phyloP scores from a whole-genome alignment of 1,140 invertebrate genomes.

The Papilio xuthus region DNA sequence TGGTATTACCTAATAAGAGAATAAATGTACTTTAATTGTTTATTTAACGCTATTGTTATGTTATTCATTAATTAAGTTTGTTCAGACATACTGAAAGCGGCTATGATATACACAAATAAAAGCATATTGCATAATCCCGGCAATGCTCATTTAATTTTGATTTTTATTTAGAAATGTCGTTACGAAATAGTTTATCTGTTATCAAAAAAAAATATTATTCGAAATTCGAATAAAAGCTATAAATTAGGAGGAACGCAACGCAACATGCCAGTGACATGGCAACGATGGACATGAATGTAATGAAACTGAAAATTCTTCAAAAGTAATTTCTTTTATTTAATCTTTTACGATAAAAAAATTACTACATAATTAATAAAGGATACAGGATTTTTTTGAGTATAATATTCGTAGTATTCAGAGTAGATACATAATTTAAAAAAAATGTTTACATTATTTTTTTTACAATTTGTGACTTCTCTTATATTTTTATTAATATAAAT shows the following conservation, averaged over 20 bases:
- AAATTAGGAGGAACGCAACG: slow-evolving; percentile 5
- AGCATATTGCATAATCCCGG: no score
- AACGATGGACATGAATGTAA: slow-evolving; percentile 17
- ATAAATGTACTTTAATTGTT: not conserved
- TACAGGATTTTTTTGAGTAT: no score
- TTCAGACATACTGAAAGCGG: no score
- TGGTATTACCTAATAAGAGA: slow-evolving; percentile 84
- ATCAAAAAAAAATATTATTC: not conserved
- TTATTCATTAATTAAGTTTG: no score
- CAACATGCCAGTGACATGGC: not conserved
- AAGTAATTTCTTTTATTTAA: not conserved
- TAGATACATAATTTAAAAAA: no score
- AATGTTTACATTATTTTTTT: no score
- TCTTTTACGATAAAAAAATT: not conserved
- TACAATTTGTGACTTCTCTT: no score
- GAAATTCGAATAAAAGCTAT: not conserved
- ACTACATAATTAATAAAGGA: not conserved
- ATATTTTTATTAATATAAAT: not conserved
- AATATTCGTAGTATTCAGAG: no score
- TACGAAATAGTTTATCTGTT: not conserved
- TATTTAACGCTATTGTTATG: no score
- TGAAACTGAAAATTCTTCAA: slow-evolving; percentile 1
- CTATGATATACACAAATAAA: no score
- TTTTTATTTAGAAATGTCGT: not conserved
- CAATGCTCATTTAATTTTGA: no score